A percentile compares a stretch with the other conserved stretches of the same genome.
phyloP scores from a whole-genome alignment of 2,888 invertebrate species.

The Sesamia inferens region DNA sequence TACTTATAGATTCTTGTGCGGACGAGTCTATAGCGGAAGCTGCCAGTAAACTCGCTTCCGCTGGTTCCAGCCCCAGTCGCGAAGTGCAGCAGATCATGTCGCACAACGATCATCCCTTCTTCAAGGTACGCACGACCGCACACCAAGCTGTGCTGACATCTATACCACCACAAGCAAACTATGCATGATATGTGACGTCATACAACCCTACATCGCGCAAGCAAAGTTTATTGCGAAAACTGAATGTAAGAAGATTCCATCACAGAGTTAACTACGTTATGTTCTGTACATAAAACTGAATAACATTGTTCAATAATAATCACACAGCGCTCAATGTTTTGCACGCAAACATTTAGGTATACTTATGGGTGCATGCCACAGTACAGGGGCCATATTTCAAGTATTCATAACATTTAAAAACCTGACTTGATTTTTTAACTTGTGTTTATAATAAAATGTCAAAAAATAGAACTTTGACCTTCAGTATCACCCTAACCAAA shows the following conservation, averaged over 20 bases:
- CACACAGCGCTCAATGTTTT: background rate
- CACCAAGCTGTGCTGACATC: background rate
- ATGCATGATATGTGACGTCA: background rate
- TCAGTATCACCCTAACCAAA: background rate
- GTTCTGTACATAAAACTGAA: background rate
- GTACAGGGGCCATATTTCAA: background rate
- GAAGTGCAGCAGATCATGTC: constrained; percentile 97
- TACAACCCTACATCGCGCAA: constrained; percentile 2
- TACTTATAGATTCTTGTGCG: constrained; percentile 36
- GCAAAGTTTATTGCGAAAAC: too few species aligned
- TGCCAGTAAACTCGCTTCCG: constrained; percentile 90
- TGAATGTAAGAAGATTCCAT: too few species aligned
- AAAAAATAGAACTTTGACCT: too few species aligned
- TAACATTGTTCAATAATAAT: background rate
- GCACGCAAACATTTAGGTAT: background rate
- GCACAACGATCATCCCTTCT: constrained; percentile 86
- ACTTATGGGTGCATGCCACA: background rate
- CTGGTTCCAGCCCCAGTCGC: constrained; percentile 96
- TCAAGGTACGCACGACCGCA: constrained; percentile 66
- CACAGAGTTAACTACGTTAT: background rate
- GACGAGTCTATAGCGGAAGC: constrained; percentile 54
- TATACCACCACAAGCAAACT: background rate
- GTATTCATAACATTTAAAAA: background rate
- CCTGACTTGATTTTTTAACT: background rate
- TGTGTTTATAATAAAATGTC: too few species aligned